Evolutionary conservation across 2,888 invertebrate genomes (phyloP), one percentile per base, ranked within the genome.

Genomic region (Sinotaia quadrata): DNA sequence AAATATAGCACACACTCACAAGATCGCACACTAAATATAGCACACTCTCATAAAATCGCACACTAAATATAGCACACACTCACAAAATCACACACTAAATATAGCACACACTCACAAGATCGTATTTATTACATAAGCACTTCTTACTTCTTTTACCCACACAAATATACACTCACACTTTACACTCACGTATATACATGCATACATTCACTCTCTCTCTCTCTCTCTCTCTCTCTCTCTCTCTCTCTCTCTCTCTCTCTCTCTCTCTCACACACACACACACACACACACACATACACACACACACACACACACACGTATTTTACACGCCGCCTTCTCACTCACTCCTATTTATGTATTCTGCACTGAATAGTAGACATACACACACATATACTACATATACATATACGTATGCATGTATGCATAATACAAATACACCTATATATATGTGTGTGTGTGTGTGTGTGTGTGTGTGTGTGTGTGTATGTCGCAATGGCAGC

Each of bases 391-490:
- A 2, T 7, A 49, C 49, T 24, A n/a, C n/a, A n/a, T n/a, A n/a
- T n/a, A n/a, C n/a, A n/a, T n/a, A n/a, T n/a, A n/a, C n/a, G n/a
- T n/a, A n/a, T n/a, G n/a, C n/a, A n/a, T n/a, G n/a, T n/a, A 18
- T n/a, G 44, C 44, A 44, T 18, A n/a, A n/a, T 15, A 44, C 15
- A 44, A 2, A 15, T 18, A 15, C 44, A n/a, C n/a, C 44, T n/a
- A 44, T 44, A 18, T 18, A n/a, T n/a, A n/a, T 44, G 44, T 44
- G 15, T 12, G 44, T 44, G 44, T 44, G 44, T 44, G 44, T 44
- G 44, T 44, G 44, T 44, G 44, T 44, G 44, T 44, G 44, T 44
- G 44, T 44, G 44, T 44, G 44, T 44, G 44, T 44, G 44, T 44
- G 44, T 44, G 44, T 44, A n/a, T 44, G 44, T 44, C 15, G 15